phyloP scores from a whole-genome alignment of 2,113 vertebrate species.

The Cyphotilapia sp. region DNA sequence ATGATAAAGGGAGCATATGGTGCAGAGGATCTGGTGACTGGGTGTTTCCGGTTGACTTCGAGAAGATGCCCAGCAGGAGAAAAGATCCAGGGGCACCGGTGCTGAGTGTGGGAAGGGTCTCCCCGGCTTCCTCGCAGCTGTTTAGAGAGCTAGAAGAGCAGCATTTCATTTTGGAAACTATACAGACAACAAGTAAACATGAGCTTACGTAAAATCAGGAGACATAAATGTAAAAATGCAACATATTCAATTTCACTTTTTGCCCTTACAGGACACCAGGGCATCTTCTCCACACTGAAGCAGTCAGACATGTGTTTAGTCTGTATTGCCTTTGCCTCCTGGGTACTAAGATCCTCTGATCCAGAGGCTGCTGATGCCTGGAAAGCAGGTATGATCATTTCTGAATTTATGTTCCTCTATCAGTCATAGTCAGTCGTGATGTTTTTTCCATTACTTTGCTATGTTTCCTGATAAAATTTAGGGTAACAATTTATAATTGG shows the following conservation, averaged over 20 bases:
- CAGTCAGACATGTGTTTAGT: conserved; percentile 89
- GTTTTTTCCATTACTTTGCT: neutral
- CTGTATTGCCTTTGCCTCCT: conserved; percentile 93
- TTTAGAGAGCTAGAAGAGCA: conserved; percentile 19
- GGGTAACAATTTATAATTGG: neutral
- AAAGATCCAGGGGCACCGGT: neutral
- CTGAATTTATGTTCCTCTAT: neutral
- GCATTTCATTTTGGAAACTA: conserved; percentile 12
- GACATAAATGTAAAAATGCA: neutral
- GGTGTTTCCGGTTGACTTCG: conserved; percentile 5
- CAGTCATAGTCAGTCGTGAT: neutral
- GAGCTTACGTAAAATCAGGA: neutral
- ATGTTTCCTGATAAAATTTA: neutral
- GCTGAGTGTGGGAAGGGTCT: neutral
- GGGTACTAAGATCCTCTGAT: conserved; percentile 87
- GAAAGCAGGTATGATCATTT: conserved; percentile 83
- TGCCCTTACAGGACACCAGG: conserved; percentile 41
- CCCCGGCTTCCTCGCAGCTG: neutral
- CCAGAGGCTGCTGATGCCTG: conserved; percentile 83
- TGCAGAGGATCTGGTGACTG: conserved; percentile 18
- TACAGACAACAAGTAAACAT: conserved; percentile 56
- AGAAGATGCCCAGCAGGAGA: neutral
- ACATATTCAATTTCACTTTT: neutral
- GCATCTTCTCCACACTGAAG: conserved; percentile 55
- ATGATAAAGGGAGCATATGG: conserved; percentile 49